phyloP scores from a whole-genome alignment of 2,888 invertebrate species.

The Rhimphoctona megacephalus region DNA sequence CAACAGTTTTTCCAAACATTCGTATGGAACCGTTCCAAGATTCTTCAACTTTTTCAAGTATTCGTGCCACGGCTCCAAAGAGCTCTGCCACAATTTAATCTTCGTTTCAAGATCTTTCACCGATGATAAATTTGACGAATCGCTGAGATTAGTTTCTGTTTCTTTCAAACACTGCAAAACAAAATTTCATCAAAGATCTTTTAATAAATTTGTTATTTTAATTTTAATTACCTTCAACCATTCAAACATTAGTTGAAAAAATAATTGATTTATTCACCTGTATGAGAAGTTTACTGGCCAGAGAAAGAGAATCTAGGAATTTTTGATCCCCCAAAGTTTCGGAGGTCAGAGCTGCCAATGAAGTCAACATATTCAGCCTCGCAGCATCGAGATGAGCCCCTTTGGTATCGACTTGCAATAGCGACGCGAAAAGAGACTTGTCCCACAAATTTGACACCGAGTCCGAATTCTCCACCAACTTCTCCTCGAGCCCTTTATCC shows the following conservation, averaged over 20 bases:
- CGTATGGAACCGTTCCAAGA: constrained; percentile 69
- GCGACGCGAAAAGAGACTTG: neutral
- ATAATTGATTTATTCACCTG: constrained; percentile 40
- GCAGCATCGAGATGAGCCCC: constrained; percentile 41
- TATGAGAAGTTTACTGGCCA: constrained; percentile 45
- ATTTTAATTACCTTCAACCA: neutral
- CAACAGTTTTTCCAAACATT: constrained; percentile 73
- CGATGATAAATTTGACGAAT: constrained; percentile 28
- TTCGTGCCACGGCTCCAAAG: constrained; percentile 78
- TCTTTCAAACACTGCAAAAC: constrained; percentile 58
- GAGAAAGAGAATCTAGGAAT: constrained; percentile 41
- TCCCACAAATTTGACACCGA: constrained; percentile 5
- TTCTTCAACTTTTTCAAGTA: constrained; percentile 74
- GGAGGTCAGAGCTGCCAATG: constrained; percentile 33
- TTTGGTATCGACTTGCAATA: constrained; percentile 9
- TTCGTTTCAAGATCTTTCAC: constrained; percentile 43
- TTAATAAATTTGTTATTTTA: neutral
- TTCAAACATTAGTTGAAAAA: neutral
- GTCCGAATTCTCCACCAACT: neutral
- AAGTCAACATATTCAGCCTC: constrained; percentile 38
- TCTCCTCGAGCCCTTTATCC: neutral
- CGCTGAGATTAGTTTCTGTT: constrained; percentile 52
- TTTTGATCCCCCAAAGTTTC: constrained; percentile 24
- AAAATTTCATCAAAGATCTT: neutral
- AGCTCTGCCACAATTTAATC: constrained; percentile 67